Base-by-base conservation (phyloP, 2,888 invertebrate genomes). In the Yponomeuta evonymella region DNA sequence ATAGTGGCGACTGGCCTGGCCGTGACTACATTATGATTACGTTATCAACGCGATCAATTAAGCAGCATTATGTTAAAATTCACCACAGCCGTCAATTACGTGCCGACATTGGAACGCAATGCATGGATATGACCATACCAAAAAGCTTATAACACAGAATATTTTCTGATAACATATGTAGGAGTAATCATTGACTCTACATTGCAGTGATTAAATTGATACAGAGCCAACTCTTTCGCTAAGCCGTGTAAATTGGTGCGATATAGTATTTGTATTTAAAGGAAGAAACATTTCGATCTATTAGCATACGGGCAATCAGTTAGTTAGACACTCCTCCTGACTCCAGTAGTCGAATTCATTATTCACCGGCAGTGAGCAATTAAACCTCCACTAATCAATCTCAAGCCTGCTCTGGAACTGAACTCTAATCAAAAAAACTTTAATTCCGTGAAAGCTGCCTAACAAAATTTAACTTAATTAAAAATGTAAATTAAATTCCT, bases 401-500 rank as follows among this genome's bases (percentile, higher is more conserved):
- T 90, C 87, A 90, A 91, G 91, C 90, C 91, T 90, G 86, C 89
- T 84, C 83, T 86, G 85, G 85, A 87, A 86, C 89, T 89, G 90
- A 91, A 91, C 90, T 92, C 90, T 91, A 91, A 92, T 92, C 91
- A 92, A 92, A 91, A 91, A 91, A 91, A 91, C 90, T 91, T 90
- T 86, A 87, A 90, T 90, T 88, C 90, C 90, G 90, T 90, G 89
- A 92, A 90, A 91, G 91, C 90, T 91, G 90, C 85, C 87, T 89
- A 91, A 91, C 92, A 90, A 91, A 92, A 91, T 91, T 90, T 91
- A 90, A 92, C 90, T 90, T 92, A 92, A 92, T 91, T 92, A 92
- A 92, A 92, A 92, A 92, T 92, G 92, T 92, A 92, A 92, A 92
- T 92, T 89, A 90, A 91, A 92, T 92, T 92, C 90, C 89, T 91